These are phyloP conservation scores for Crocuta crocuta DNA, from an alignment of 2,113 vertebrate genomes.

Conservation along the genomic window DNA sequence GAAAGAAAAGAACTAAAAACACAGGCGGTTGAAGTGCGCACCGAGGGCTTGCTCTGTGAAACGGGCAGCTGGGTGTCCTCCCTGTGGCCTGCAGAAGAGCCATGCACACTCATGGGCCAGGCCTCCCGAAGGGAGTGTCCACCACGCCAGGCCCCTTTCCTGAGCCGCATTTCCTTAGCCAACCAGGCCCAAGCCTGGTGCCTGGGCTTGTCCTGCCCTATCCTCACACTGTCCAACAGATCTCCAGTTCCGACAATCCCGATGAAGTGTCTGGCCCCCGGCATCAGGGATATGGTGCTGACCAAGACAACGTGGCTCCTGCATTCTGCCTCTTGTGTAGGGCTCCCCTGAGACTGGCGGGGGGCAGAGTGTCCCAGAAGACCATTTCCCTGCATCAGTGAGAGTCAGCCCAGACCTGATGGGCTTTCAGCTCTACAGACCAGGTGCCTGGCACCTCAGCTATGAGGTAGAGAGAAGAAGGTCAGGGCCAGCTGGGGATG, in stretches of 20 bases:
- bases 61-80: background rate
- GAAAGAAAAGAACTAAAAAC: constrained; percentile 64
- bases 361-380: background rate
- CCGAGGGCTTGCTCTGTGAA: constrained; percentile 51
- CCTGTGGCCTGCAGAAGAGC: background rate
- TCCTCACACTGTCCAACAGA: background rate
- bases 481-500: background rate
- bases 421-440: background rate
- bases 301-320: background rate
- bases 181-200: background rate
- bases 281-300: background rate
- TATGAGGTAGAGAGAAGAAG: background rate
- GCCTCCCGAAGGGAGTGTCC: background rate
- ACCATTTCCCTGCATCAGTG: background rate
- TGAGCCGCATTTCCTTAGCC: background rate
- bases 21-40: constrained; percentile 55
- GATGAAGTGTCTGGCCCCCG: background rate
- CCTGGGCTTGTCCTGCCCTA: background rate
- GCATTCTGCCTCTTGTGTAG: background rate
- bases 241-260: background rate
- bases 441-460: background rate
- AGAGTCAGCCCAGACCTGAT: background rate
- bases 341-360: background rate
- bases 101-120: background rate
- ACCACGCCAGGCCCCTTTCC: background rate